Base-by-base conservation (phyloP, 2,113 vertebrate species). In the Scophthalmus maximus region DNA sequence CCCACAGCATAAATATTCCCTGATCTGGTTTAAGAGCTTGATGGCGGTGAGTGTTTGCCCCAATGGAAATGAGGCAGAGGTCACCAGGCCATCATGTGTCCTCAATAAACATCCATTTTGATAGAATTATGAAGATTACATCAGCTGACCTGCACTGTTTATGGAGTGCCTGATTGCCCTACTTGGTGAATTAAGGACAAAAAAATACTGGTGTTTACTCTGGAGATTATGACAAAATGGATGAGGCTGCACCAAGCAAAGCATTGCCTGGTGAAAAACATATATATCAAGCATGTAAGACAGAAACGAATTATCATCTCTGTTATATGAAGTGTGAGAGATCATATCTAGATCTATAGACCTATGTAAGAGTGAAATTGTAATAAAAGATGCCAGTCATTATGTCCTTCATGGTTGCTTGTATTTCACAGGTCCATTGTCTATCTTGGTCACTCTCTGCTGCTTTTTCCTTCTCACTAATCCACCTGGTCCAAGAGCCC, bases 111-210 rank as follows among this genome's bases (percentile, higher is more conserved):
- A 34, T 71, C 64, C 70, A 59, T 90, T 87, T 80, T 81, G 79
- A 89, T 64, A 82, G 78, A 86, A 85, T 79, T 84, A 79, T 75
- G 51, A 78, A 85, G 79, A 82, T 85, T 82, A 88, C 20, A 20
- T 67, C 44, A 34, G 42, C 67, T 82, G 82, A 83, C 82, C 71
- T 51, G 55, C 51, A 51, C 51, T 52, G 72, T 84, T 85, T 68
- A 78, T 87, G 68, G 56, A 55, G 18, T 65, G 64, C 62, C 62
- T 89, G 84, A 86, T 79, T 88, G 76, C 74, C 81, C 72, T 73
- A 59, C 78, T 87, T 77, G 58, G 61, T 78, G 79, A 79, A 86
- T 80, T 53, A 86, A 68, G 50, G 57, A 59, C 4, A 73, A 62
- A 74, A 73, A 85, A 53, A 78, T 52, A 57, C 38, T 73, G 46